These are phyloP conservation scores for Pampusana beccarii DNA, from an alignment of 2,113 vertebrate genomes.

Conservation along the genomic window DNA sequence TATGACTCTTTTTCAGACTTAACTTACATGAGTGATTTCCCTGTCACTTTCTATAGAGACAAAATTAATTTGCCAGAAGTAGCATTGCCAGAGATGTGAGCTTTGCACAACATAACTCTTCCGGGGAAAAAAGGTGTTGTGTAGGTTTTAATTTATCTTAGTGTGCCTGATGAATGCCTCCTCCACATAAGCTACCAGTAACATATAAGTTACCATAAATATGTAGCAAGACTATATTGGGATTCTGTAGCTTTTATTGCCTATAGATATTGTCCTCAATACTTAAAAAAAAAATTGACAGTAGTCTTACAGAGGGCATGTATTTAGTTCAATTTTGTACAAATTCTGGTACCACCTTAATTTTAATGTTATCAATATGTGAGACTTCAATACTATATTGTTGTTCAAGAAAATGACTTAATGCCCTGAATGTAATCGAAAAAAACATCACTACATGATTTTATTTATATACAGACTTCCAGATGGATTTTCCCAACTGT, in stretches of 20 bases:
- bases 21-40: not conserved
- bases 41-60: not conserved
- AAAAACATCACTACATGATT: not conserved
- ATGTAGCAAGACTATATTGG: not conserved
- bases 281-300: not conserved
- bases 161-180: not conserved
- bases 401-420: not conserved
- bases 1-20: not conserved
- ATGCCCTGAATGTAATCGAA: not conserved
- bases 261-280: not conserved
- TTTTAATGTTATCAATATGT: not conserved
- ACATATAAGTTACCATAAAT: not conserved
- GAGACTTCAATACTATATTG: not conserved
- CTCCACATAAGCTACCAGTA: not conserved
- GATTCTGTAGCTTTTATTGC: not conserved
- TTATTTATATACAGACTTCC: conserved; percentile 83
- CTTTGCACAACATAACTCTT: accelerated
- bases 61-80: not conserved
- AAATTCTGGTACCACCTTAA: not conserved
- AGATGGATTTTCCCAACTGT: conserved; percentile 97
- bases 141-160: not conserved
- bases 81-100: not conserved
- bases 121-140: not conserved
- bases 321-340: not conserved
- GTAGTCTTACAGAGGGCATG: not conserved